Evolutionary conservation across 2,888 invertebrate genomes (phyloP), one percentile per base, ranked within the genome.

Genomic region (Bombyx huttoni): DNA sequence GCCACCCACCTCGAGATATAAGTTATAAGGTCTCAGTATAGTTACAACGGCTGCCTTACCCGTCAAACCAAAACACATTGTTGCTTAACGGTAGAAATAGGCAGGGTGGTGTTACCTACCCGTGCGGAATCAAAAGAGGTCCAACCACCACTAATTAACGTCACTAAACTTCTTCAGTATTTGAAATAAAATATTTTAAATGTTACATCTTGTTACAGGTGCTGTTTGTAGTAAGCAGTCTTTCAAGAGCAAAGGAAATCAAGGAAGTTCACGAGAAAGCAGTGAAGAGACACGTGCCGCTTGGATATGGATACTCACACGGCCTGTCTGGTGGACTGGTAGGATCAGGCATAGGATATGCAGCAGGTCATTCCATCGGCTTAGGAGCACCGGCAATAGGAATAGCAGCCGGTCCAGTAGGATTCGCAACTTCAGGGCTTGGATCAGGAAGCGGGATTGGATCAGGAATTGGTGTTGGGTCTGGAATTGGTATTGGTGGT

Each of bases 191-290:
- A n/a, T n/a, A n/a, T 24, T 40, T 12, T 40, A 40, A 7, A 12
- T 40, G 40, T 10, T 51, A 50, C 49, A 46, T 52, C 50, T 54
- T 50, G 46, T 52, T 8, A 6, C 75, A 87, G 87, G 65, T 85
- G 60, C 73, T 86, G 74, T 78, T 87, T 57, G 61, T 78, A 56
- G 65, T 67, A 58, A 78, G 79, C 72, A 81, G 78, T 61, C 64
- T 81, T 59, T 75, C 80, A 68, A 67, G 66, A 64, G 64, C 79
- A 56, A 78, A 78, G 65, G 77, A 81, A 60, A 64, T 80, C 51
- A 78, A 67, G 10, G 52, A 65, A 2, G 62, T 69, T 3, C 60
- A 77, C 7, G 81, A 71, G 0, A 87, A 86, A 54, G 79, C 75
- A 0, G 72, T 79, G 12, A 88, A 87, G 60, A 69, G 87, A 54